Percentiles rank a stretch among this genome's conserved stretches.
These are phyloP conservation scores for Microcebus griseorufus DNA, from an alignment of 2,113 vertebrate genomes.

Conservation along the genomic window DNA sequence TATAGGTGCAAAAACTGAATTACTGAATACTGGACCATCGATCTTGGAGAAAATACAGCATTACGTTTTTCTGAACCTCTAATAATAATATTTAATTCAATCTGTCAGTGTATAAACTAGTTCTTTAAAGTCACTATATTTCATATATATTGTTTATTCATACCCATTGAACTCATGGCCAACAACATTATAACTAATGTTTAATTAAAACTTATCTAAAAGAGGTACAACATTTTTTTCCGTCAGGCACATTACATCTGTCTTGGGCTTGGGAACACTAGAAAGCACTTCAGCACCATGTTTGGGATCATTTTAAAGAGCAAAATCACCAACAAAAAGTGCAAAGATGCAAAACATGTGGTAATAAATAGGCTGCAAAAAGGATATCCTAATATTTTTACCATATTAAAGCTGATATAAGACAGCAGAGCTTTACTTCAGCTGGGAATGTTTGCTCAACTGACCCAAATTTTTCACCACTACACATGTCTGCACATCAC, in stretches of 20 bases:
- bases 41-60: background rate
- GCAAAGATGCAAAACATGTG: background rate
- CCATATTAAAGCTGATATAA: background rate
- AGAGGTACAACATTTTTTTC: background rate
- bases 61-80: background rate
- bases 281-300: background rate
- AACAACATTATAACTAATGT: background rate
- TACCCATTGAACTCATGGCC: background rate
- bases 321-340: background rate
- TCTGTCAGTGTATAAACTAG: background rate
- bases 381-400: background rate
- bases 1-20: background rate
- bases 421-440: background rate
- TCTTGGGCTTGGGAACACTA: background rate
- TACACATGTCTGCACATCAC: background rate
- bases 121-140: background rate
- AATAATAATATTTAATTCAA: background rate
- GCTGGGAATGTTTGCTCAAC: background rate
- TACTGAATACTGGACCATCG: background rate
- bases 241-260: background rate
- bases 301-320: background rate
- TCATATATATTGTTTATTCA: background rate
- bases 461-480: background rate
- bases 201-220: background rate
- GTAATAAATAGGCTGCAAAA: background rate